Evolutionary conservation across 1,140 invertebrate species (phyloP), one percentile per base, ranked within the genome.

Genomic region (Ephestia elutella): DNA sequence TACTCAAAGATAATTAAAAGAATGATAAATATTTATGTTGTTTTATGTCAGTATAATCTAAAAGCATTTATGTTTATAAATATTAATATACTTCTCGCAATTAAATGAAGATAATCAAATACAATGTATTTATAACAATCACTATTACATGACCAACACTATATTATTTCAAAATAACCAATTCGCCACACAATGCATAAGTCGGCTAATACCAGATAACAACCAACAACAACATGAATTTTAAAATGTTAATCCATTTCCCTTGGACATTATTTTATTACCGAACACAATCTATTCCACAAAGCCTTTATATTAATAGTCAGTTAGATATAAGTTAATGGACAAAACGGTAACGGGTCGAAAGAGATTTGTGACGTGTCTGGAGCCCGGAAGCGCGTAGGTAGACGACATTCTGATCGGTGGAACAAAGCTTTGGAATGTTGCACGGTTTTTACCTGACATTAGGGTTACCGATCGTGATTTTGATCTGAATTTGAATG

Each of bases 311-410:
- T 44, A 44, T 44, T 44, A 44, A 15, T 44, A 44, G 38, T 15
- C 10, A 15, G 15, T 44, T 17, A 13, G 13, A 44, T 44, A 5
- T 9, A 9, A 44, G 49, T 63, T 58, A 69, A 61, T 59, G 49
- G 50, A 50, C 54, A 53, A 28, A 62, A 61, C 56, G 20, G 35
- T 63, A 21, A 58, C 28, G 57, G 53, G 11, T 25, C 2, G 19
- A 63, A 56, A 57, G 56, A 62, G 65, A 65, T 58, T 63, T 65
- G 57, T 1, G 9, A 11, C 8, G 30, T 32, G 30, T 11, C 30
- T 59, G 51, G 63, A 61, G 68, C 67, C 80, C 80, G 80, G 78
- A 80, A 75, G 62, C 64, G 74, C 63, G 80, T 82, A 70, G 80
- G 80, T 50, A 65, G 65, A 56, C 63, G 63, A 58, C 32, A 53